These are phyloP conservation scores for Drosophila azteca DNA, from an alignment of 1,140 invertebrate species.

Conservation along the genomic window DNA sequence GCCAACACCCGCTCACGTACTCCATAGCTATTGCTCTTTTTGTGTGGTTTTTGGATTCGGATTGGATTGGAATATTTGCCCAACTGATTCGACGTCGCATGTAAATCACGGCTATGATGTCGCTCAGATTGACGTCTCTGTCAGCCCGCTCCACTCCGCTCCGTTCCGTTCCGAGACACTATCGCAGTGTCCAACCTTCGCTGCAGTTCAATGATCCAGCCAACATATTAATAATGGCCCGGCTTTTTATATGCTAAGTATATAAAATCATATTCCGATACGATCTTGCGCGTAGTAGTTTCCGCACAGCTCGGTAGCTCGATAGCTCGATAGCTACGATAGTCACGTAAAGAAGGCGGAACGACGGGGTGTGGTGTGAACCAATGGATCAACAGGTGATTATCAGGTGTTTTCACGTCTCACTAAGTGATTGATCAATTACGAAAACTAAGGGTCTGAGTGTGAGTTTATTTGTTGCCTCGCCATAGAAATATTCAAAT, in stretches of 20 bases:
- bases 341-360: constrained; percentile 24
- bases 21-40: constrained; percentile 33
- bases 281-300: constrained; percentile 9
- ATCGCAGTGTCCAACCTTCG: constrained; percentile 45
- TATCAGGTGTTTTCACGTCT: too few relatives aligned
- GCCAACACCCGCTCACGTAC: constrained; percentile 25
- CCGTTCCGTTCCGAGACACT: constrained; percentile 19
- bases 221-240: constrained; percentile 24
- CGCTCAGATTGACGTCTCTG: constrained; percentile 10
- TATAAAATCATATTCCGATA: constrained; percentile 43
- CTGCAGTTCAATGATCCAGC: constrained; percentile 65
- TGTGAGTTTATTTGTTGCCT: too few relatives aligned
- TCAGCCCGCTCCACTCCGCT: constrained; percentile 37
- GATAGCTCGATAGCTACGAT: not conserved
- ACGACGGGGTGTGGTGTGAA: not conserved
- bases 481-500: too few relatives aligned
- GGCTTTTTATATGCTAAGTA: constrained; percentile 22
- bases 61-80: constrained; percentile 44
- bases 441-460: too few relatives aligned
- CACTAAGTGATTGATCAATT: too few relatives aligned
- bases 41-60: constrained; percentile 23
- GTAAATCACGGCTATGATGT: constrained; percentile 60
- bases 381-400: too few relatives aligned
- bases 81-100: constrained; percentile 59
- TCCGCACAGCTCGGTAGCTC: constrained; percentile 51